Evolutionary conservation across 1,140 invertebrate species (phyloP), one percentile per base, ranked within the genome.

Genomic region (Triops cancriformis): DNA sequence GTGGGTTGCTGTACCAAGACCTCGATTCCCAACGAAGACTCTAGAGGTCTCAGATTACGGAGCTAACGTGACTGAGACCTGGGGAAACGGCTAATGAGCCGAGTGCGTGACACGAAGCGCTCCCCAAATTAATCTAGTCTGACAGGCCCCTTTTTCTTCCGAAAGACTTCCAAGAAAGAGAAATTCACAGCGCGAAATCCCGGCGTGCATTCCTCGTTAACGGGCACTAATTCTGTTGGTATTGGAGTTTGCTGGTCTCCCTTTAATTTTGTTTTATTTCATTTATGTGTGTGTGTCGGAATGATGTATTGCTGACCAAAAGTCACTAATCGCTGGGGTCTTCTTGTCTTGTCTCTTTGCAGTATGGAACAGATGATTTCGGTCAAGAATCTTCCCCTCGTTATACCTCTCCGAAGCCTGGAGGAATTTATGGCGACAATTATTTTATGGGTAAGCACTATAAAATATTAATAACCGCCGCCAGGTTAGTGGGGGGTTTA

Each of bases 361-460:
- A 94, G 92, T 95, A 95, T 85, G 91, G 92, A 83, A 91, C 92
- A 81, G 94, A 95, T 83, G 94, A 96, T 83, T 96, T 95, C 85
- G 91, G 90, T n/a, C 88, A 91, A 84, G 93, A 94, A 82, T 6
- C 51, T 14, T 93, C 92, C 12, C 91, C 91, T 79, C 88, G 94
- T 82, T 96, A 94, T 87, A 90, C 93, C 79, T 95, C 93, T 76
- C 92, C 93, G 26, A 94, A 94, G 83, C 86, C 88, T 42, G 80
- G 84, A 72, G 80, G 85, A 83, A 82, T 86, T 81, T 89, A 89
- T 84, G 84, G 85, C 26, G 86, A 88, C 76, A 87, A 89, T 82
- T 89, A 91, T 84, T 88, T 85, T 79, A 84, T 86, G 80, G 85
- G 86, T 86, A 82, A 83, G 82, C 84, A 18, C 51, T 64, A 11